Percentiles rank a stretch among this genome's conserved stretches.
phyloP scores from a whole-genome alignment of 2,797 vertebrate species.

The Molossus alvarezi region DNA sequence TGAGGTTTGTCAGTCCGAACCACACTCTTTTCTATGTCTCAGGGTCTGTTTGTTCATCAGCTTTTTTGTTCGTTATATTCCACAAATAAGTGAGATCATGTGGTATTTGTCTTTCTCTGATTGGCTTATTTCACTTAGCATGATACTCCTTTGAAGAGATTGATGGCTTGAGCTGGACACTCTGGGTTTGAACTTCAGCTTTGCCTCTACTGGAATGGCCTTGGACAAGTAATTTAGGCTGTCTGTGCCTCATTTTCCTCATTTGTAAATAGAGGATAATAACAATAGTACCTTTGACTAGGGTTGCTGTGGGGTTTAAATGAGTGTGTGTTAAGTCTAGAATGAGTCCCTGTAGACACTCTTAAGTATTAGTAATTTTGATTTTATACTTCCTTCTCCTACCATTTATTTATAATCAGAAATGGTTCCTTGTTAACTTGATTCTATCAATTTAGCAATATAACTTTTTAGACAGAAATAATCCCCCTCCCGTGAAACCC shows the following conservation, averaged over 20 bases:
- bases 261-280: not conserved
- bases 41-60: too few relatives aligned
- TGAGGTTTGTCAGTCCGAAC: too few relatives aligned
- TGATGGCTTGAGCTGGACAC: not conserved
- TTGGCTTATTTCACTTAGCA: too few relatives aligned
- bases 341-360: not conserved
- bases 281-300: not conserved
- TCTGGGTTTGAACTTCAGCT: not conserved
- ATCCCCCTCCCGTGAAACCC: slow-evolving; percentile 19
- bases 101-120: too few relatives aligned
- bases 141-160: not conserved
- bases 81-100: too few relatives aligned
- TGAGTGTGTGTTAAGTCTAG: not conserved
- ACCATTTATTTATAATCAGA: slow-evolving; percentile 56
- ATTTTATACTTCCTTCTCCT: not conserved
- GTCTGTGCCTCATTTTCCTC: not conserved
- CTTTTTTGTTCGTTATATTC: too few relatives aligned
- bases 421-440: not conserved
- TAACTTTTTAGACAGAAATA: slow-evolving; percentile 21
- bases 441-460: slow-evolving; percentile 37
- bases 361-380: not conserved
- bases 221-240: not conserved
- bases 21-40: too few relatives aligned
- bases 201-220: not conserved
- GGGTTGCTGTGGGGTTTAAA: not conserved